Base-by-base conservation (phyloP, 2,113 vertebrate species). In the Physeter macrocephalus region DNA sequence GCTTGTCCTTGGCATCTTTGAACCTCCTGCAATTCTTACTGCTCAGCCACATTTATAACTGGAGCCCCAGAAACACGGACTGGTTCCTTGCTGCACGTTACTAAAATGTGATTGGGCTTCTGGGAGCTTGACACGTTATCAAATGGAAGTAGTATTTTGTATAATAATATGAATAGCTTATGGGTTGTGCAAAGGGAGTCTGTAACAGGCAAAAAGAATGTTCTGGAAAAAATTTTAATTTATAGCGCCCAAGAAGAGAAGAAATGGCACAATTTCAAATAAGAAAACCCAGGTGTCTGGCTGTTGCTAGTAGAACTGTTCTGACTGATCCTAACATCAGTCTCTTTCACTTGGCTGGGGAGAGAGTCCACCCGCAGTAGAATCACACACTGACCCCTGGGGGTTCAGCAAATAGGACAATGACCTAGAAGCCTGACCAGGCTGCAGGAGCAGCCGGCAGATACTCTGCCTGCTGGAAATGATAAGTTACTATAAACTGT, bases 231-330 rank as follows among this genome's bases (percentile, higher is more conserved):
- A 31, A 21, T 14, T 8, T 59, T 69, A 57, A 62, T 84, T 72
- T 49, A 69, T 62, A 64, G 6, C 20, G 74, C 49, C 31, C 43
- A 87, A 77, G 39, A 72, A 29, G 49, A 91, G 15, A 36, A 75
- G 41, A 77, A 90, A 78, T 43, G 57, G 31, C 21, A 78, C 13
- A 5, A 72, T 91, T 93, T 88, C 91, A 90, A 93, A 75, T 84
- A 83, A 43, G 4, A 77, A 92, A 89, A 92, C 36, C 1, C 13
- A 54, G 17, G 31, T 46, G 39, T 34, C 67, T 95, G 83, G 25
- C 23, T 75, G 0, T 71, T 85, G 20, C 25, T 54, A 34, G 20
- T 25, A 57, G 23, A 64, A 69, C 17, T 67, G 5, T 62, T 69
- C 67, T 88, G 23, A 85, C 18, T 9, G 9, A 25, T 4, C 8